Conservation (phyloP, 2,797 vertebrate genomes). For the Gouania willdenowi region DNA sequence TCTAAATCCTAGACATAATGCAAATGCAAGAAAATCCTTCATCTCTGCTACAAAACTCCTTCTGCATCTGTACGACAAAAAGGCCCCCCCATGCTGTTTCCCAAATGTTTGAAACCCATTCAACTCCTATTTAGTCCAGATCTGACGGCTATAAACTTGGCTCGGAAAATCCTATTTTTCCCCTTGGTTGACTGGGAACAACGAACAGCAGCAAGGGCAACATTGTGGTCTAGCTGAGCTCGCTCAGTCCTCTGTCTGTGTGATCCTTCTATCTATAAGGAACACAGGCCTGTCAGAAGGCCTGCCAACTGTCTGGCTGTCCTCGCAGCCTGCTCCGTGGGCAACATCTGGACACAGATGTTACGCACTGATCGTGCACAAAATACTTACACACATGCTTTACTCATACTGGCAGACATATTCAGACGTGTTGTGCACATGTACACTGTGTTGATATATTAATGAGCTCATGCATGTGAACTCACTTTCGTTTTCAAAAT, state of each 20-base stretch:
- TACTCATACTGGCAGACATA: conserved; percentile 32
- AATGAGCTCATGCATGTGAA: conserved; percentile 1
- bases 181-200: conserved; percentile 59
- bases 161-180: conserved; percentile 59
- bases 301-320: conserved; percentile 70
- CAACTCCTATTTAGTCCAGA: conserved; percentile 60
- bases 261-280: conserved; percentile 75
- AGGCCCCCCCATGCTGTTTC: conserved; percentile 53
- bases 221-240: conserved; percentile 63
- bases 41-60: conserved; percentile 30
- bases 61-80: conserved; percentile 56
- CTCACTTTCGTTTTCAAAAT: conserved; percentile 3
- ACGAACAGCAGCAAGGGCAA: conserved; percentile 60
- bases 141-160: conserved; percentile 66
- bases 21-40: conserved; percentile 43
- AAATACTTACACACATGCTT: conserved; percentile 21
- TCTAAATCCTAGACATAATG: conserved; percentile 33
- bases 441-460: background rate
- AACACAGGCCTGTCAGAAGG: conserved; percentile 68
- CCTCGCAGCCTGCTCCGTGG: conserved; percentile 50
- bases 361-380: conserved; percentile 38
- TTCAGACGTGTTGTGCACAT: conserved; percentile 25
- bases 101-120: conserved; percentile 68
- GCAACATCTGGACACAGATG: conserved; percentile 75
- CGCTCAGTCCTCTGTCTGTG: conserved; percentile 63